A percentile compares a stretch with the other conserved stretches of the same genome.
Conservation (phyloP, 2,113 vertebrate genomes). For the Oreochromis tanganicae region DNA sequence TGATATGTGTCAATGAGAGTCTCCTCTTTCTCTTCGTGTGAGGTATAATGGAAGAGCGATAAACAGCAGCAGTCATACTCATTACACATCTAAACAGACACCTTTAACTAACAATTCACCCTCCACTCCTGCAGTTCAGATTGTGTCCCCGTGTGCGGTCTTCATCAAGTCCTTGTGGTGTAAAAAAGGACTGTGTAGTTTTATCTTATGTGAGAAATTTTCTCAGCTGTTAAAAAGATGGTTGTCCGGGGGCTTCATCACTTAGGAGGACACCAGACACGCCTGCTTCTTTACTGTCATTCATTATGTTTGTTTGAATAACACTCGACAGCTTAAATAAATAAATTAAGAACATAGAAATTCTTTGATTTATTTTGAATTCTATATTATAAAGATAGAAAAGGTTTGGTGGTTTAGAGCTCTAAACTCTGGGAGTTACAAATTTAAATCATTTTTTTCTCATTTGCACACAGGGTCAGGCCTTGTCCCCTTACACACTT, state of each 20-base stretch:
- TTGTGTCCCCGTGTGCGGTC: neutral
- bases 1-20: neutral
- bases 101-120: neutral
- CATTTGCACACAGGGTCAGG: neutral
- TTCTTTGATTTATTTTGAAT: neutral
- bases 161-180: neutral
- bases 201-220: accelerated
- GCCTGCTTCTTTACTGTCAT: neutral
- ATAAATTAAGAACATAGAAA: neutral
- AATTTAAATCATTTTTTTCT: accelerated
- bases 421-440: neutral
- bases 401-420: neutral
- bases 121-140: constrained; percentile 41
- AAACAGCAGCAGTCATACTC: constrained; percentile 8
- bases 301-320: neutral
- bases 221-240: neutral
- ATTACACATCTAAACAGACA: neutral
- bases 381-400: neutral
- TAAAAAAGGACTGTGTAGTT: neutral
- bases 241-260: neutral
- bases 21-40: neutral
- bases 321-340: neutral
- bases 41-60: neutral
- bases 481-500: neutral
- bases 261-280: neutral